Percentiles rank a stretch among this genome's conserved stretches.
phyloP scores from a whole-genome alignment of 2,888 invertebrate genomes.

The Peribatodes rhomboidaria region DNA sequence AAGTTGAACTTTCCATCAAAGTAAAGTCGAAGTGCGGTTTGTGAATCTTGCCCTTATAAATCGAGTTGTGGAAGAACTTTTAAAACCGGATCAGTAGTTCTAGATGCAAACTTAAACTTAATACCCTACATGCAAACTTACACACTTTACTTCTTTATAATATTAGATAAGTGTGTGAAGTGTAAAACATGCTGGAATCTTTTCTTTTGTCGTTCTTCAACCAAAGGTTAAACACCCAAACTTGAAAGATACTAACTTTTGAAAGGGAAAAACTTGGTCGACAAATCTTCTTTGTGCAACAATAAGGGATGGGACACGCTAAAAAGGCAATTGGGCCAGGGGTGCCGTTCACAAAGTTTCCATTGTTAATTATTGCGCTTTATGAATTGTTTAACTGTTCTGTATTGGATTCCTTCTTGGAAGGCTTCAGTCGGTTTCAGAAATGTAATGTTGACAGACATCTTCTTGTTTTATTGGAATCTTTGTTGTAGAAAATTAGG shows the following conservation, averaged over 20 bases:
- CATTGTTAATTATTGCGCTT: conserved; percentile 22
- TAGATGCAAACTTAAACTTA: too few relatives aligned
- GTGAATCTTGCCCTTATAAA: too few relatives aligned
- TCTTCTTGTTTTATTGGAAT: neutral
- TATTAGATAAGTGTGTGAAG: too few relatives aligned
- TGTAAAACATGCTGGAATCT: neutral
- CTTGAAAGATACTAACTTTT: conserved; percentile 14
- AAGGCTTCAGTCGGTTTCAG: neutral
- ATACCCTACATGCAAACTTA: too few relatives aligned
- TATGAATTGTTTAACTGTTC: conserved; percentile 17
- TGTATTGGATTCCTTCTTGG: neutral
- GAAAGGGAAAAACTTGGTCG: conserved; percentile 18
- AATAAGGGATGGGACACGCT: conserved; percentile 10
- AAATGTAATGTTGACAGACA: neutral
- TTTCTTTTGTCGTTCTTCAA: neutral
- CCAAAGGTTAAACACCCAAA: conserved; percentile 15
- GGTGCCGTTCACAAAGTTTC: conserved; percentile 8
- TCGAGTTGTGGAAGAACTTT: too few relatives aligned
- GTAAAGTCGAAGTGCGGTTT: too few relatives aligned
- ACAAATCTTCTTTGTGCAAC: conserved; percentile 25
- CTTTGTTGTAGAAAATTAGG: neutral
- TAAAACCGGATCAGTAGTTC: too few relatives aligned
- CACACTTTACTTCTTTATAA: too few relatives aligned
- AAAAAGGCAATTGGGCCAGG: conserved; percentile 13
- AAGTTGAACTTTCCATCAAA: too few relatives aligned